phyloP scores from a whole-genome alignment of 2,888 invertebrate genomes.

The Zygaena filipendulae region DNA sequence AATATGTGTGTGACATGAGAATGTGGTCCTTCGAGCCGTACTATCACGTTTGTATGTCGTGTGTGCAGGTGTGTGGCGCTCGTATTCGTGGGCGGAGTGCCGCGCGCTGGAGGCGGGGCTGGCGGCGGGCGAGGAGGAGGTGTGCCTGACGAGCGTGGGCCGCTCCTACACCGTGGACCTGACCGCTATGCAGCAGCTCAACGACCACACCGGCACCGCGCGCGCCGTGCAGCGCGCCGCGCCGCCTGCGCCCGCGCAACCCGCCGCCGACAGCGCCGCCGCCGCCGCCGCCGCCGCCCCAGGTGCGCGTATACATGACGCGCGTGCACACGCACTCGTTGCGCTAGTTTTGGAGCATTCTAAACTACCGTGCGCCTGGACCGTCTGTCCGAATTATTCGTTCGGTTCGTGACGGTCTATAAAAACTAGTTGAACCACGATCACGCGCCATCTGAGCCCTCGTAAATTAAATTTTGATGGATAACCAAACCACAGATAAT shows the following conservation, averaged over 20 bases:
- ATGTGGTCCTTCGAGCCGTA: no score
- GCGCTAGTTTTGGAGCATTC: no score
- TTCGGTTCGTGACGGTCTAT: no score
- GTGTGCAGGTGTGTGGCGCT: constrained; percentile 85
- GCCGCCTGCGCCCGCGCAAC: constrained; percentile 44
- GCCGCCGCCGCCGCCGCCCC: constrained; percentile 21
- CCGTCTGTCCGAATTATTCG: no score
- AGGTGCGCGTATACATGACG: no score
- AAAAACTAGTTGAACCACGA: no score
- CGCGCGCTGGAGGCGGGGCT: constrained; percentile 96
- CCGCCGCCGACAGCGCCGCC: constrained; percentile 20
- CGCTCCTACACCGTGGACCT: constrained; percentile 97
- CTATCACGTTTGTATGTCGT: no score
- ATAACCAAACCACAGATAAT: no score
- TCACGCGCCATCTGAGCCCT: no score
- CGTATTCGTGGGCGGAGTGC: constrained; percentile 93
- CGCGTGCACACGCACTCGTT: background rate
- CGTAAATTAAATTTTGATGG: no score
- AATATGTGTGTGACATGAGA: no score
- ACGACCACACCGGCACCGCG: constrained; percentile 96
- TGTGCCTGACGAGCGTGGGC: constrained; percentile 90
- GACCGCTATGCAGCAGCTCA: constrained; percentile 97
- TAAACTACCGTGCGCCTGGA: no score
- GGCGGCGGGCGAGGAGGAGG: constrained; percentile 94
- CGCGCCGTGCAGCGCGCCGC: constrained; percentile 89